Percentiles rank a stretch among this genome's conserved stretches.
Evolutionary conservation across 2,888 invertebrate species (phyloP).

Genomic region (Bursaphelenchus okinawaensis): DNA sequence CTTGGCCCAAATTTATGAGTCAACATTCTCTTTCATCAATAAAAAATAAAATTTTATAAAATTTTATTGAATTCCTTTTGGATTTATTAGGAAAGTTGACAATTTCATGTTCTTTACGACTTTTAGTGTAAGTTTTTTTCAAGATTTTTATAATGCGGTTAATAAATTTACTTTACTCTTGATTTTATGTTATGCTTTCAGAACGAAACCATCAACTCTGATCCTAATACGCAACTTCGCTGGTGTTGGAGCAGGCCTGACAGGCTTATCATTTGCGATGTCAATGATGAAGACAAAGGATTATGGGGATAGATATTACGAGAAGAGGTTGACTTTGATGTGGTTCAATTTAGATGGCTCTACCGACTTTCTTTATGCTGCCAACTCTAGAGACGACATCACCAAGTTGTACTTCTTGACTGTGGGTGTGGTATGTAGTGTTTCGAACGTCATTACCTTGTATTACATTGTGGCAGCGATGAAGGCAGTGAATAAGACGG

Average conservation of each 20-base stretch:
- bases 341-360: neutral
- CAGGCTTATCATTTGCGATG: neutral
- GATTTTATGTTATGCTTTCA: too few species aligned
- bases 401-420: neutral
- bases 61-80: too few species aligned
- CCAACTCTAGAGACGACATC: neutral
- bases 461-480: neutral
- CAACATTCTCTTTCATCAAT: too few species aligned
- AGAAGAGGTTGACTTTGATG: neutral
- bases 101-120: too few species aligned
- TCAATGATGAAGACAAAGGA: neutral
- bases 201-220: neutral
- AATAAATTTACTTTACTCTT: too few species aligned
- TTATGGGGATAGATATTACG: neutral
- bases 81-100: too few species aligned
- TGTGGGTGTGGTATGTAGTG: neutral
- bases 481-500: neutral
- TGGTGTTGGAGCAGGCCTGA: neutral
- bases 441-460: neutral
- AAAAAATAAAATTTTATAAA: too few species aligned
- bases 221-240: neutral
- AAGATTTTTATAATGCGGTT: too few species aligned
- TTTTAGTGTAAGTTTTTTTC: too few species aligned
- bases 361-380: neutral
- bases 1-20: too few species aligned